Evolutionary conservation across 2,797 vertebrate species (phyloP).

Genomic region (Ataeniobius toweri): DNA sequence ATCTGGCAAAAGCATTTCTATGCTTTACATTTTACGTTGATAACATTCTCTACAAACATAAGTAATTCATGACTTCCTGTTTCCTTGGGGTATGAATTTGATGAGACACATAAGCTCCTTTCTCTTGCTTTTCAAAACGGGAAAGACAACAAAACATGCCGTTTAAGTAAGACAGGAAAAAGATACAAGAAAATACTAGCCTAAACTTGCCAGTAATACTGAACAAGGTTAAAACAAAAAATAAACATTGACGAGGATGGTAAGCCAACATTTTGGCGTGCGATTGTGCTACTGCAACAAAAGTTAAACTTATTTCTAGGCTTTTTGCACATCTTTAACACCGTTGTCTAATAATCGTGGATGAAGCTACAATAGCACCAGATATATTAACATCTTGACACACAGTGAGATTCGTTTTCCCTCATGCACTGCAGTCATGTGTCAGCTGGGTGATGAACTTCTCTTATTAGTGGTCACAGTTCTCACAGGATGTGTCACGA

Average conservation of each 20-base stretch:
- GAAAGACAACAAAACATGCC: neutral
- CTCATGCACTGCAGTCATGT: slow-evolving; percentile 29
- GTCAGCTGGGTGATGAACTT: slow-evolving; percentile 44
- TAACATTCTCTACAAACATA: neutral
- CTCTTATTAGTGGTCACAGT: slow-evolving; percentile 34
- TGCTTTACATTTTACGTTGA: neutral
- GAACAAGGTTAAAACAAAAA: neutral
- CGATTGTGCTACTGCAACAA: neutral
- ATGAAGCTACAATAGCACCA: neutral
- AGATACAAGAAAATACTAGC: neutral
- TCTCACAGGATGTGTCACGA: slow-evolving; percentile 11
- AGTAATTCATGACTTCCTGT: neutral
- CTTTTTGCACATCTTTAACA: neutral
- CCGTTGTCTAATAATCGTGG: neutral
- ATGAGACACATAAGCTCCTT: neutral
- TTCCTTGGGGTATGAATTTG: neutral
- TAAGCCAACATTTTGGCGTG: neutral
- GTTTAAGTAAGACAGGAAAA: neutral
- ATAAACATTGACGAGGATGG: neutral
- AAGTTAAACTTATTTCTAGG: neutral
- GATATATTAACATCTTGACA: neutral
- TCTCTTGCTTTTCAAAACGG: neutral
- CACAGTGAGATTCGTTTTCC: neutral
- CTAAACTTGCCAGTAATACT: neutral
- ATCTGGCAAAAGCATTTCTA: neutral